phyloP scores from a whole-genome alignment of 1,140 invertebrate genomes.

The Leptinotarsa texana region DNA sequence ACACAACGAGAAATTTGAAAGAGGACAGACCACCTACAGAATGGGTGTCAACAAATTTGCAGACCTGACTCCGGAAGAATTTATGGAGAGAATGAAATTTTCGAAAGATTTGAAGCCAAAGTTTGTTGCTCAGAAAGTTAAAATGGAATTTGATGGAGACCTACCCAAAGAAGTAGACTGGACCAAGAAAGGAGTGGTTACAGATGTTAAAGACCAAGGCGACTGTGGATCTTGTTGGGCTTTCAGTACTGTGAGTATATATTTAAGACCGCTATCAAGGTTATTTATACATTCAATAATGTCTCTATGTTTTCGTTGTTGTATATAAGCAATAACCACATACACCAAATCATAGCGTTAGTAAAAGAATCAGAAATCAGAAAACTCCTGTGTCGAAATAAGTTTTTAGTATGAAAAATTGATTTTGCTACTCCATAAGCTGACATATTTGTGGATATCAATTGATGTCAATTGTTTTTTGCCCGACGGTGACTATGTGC shows the following conservation, averaged over 20 bases:
- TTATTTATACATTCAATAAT: no score
- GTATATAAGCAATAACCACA: no score
- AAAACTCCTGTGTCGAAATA: no score
- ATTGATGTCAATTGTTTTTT: no score
- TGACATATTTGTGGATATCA: no score
- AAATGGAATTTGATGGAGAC: constrained; percentile 34
- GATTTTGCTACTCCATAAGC: no score
- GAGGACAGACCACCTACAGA: constrained; percentile 67
- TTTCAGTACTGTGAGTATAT: constrained; percentile 73
- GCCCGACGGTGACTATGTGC: no score
- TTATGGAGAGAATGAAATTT: constrained; percentile 8
- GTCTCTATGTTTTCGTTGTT: no score
- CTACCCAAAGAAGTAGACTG: constrained; percentile 82
- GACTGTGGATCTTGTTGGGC: constrained; percentile 93
- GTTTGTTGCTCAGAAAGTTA: not conserved
- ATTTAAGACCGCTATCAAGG: no score
- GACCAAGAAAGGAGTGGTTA: constrained; percentile 83
- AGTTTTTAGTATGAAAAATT: no score
- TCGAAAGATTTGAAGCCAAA: not conserved
- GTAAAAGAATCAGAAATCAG: no score
- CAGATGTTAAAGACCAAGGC: constrained; percentile 88
- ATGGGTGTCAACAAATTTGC: constrained; percentile 78
- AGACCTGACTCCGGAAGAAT: constrained; percentile 84
- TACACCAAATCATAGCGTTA: no score
- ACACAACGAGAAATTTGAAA: constrained; percentile 73